A percentile compares a stretch with the other conserved stretches of the same genome.
Evolutionary conservation across 2,888 invertebrate species (phyloP).

Genomic region (Scrobipalpa costella): DNA sequence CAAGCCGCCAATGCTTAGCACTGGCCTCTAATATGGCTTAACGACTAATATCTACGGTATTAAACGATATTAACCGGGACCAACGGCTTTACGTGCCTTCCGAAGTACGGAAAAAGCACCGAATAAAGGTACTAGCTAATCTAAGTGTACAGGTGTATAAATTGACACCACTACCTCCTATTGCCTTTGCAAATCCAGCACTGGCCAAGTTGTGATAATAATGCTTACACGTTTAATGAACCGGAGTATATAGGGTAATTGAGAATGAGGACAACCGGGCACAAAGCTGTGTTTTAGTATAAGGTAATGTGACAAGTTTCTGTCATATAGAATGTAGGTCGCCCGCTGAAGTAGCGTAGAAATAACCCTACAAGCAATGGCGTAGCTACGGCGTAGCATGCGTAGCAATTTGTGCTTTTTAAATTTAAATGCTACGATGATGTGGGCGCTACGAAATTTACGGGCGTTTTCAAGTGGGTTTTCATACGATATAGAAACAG

Average conservation of each 20-base stretch:
- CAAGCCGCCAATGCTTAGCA: no score
- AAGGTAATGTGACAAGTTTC: conserved; percentile 19
- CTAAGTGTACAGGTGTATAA: neutral
- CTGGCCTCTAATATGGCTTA: no score
- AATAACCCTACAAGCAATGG: neutral
- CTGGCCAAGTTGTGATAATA: conserved; percentile 11
- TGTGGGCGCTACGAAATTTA: neutral
- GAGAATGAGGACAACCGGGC: conserved; percentile 19
- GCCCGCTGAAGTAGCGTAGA: neutral
- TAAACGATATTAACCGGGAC: no score
- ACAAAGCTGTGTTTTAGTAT: conserved; percentile 14
- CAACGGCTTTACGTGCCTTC: no score
- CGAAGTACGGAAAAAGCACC: no score
- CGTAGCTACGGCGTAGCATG: neutral
- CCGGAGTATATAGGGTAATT: conserved; percentile 19
- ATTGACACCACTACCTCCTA: neutral
- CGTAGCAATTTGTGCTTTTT: conserved; percentile 10
- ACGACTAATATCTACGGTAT: no score
- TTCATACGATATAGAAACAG: neutral
- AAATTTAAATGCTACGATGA: neutral
- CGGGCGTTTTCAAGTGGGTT: neutral
- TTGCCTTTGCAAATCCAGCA: neutral
- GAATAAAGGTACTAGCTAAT: neutral
- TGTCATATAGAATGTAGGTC: conserved; percentile 7
- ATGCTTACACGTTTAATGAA: conserved; percentile 24